Base-by-base conservation (phyloP, 2,797 vertebrate genomes). In the Urocyon cinereoargenteus region DNA sequence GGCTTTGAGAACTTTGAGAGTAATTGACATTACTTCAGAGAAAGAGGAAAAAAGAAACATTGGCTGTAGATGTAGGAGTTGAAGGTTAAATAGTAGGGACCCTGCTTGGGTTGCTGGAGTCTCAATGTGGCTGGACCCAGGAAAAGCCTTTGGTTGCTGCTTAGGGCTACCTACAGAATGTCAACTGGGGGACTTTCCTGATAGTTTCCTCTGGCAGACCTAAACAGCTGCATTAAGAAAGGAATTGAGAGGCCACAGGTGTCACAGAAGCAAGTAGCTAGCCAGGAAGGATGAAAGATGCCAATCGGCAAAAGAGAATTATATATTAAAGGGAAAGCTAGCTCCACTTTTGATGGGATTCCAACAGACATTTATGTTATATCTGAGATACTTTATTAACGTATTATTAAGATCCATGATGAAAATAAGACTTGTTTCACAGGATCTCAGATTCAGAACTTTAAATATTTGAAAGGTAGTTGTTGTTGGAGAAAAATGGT, bases 401-500 rank as follows among this genome's bases (percentile, higher is more conserved):
- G 9, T 92, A 49, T 68, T 86, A 59, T 86, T 89, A 51, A 83
- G 45, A 84, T 61, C 7, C 2, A 18, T 49, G 34, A 70, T 70
- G 18, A 73, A 94, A 85, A 91, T 82, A 72, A 85, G 77, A 64
- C 5, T 66, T 79, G 4, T n/a, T 36, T 64, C 87, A 77, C 16
- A 86, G 36, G 31, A 62, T 79, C 72, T 81, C 45, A 93, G 64
- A 88, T 61, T 57, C 14, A 57, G 31, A 84, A 94, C 26, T 94
- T 89, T 28, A 86, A 92, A 40, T 82, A 83, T 86, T 73, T 61
- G 49, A 93, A 97, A 82, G 70, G 4, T 45, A 51, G 73, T 73
- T 14, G 45, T 83, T 90, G 26, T 66, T 72, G 14, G 22, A 49
- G 64, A 16, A 57, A 70, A 78, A 36, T 55, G 77, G 91, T 77